A percentile compares a stretch with the other conserved stretches of the same genome.
phyloP scores from a whole-genome alignment of 1,140 invertebrate species.

The Steinernema feltiae region DNA sequence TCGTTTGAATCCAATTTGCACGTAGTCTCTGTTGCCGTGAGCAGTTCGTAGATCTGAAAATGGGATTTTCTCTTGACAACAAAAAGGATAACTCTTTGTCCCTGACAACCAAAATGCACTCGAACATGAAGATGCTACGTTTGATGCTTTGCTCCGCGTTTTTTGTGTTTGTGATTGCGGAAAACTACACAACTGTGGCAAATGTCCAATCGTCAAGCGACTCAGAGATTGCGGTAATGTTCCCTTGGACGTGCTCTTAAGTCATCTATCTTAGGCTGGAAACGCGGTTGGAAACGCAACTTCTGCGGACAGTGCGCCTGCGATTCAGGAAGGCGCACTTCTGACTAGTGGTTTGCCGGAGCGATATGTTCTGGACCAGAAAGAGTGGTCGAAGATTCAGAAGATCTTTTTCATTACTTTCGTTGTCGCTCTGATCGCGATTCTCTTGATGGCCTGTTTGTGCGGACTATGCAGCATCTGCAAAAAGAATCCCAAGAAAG shows the following conservation, averaged over 20 bases:
- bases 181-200: too few relatives aligned
- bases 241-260: too few relatives aligned
- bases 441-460: neutral
- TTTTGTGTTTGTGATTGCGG: too few relatives aligned
- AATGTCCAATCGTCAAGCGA: too few relatives aligned
- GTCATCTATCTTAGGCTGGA: too few relatives aligned
- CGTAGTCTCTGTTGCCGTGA: neutral
- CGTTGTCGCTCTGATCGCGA: neutral
- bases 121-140: neutral
- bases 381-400: neutral
- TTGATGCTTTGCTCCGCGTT: neutral
- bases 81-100: neutral
- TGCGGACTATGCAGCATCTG: neutral
- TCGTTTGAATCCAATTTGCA: neutral
- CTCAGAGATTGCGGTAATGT: too few relatives aligned
- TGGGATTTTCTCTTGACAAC: neutral
- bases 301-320: too few relatives aligned
- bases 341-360: neutral
- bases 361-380: neutral
- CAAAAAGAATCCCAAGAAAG: neutral
- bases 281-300: too few relatives aligned
- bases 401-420: neutral
- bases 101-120: neutral
- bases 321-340: too few relatives aligned
- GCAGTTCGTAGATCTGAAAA: neutral